A percentile compares a stretch with the other conserved stretches of the same genome.
These are phyloP conservation scores for Nicator chloris DNA, from an alignment of 2,113 vertebrate species.

Conservation along the genomic window DNA sequence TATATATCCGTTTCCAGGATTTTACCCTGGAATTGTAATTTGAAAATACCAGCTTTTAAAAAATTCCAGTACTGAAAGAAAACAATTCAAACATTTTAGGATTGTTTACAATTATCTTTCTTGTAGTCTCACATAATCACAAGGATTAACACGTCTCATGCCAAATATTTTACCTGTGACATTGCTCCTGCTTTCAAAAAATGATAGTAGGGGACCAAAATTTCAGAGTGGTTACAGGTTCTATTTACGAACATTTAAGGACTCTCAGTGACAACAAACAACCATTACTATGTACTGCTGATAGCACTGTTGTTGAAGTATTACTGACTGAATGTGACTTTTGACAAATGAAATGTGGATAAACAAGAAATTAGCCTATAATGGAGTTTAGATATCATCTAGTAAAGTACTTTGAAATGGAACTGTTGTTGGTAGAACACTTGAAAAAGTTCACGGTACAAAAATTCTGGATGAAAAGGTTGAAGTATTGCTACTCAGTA, in stretches of 20 bases:
- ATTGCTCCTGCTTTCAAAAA: neutral
- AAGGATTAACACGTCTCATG: neutral
- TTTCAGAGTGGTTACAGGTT: neutral
- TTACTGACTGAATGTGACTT: neutral
- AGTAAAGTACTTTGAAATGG: neutral
- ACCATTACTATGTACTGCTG: neutral
- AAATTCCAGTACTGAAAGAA: neutral
- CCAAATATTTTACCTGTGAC: neutral
- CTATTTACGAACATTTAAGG: neutral
- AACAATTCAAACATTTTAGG: neutral
- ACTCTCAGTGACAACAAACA: neutral
- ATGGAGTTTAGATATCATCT: neutral
- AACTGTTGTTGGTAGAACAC: neutral
- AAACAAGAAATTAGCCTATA: neutral
- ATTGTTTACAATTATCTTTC: neutral
- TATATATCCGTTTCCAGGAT: neutral
- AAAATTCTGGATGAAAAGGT: neutral
- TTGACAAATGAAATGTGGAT: neutral
- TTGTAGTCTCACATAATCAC: neutral
- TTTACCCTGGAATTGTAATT: neutral
- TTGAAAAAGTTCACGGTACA: neutral
- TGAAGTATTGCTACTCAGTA: neutral
- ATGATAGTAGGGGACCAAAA: neutral
- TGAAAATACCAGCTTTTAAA: neutral
- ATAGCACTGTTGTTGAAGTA: neutral